Evolutionary conservation across 2,797 vertebrate genomes (phyloP), one percentile per base, ranked within the genome.

Genomic region (Synanceia verrucosa): DNA sequence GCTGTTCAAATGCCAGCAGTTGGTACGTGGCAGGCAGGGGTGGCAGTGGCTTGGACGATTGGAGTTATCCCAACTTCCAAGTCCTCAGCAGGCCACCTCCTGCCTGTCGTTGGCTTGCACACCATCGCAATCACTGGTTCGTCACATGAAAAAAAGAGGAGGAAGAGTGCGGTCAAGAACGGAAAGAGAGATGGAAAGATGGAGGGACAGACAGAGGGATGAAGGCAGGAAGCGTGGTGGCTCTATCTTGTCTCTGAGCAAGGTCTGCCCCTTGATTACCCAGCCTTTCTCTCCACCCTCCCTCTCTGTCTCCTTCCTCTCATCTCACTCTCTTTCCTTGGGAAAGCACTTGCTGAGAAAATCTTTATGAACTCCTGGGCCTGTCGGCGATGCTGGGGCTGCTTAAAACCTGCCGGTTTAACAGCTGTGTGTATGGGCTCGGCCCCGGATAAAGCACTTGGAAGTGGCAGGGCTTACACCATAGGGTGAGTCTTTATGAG

Each of bases 1-100:
- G 92, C 89, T 81, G 89, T 88, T 89, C 82, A 92, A 93, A 94
- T 91, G 89, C 89, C 93, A 94, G 92, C 90, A 85, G 91, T 94
- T 83, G 92, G 90, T 91, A 88, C 82, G 89, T 87, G 88, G 87
- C 82, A 89, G 81, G 87, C 88, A 88, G 88, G 85, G 79, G 87
- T 76, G 88, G 86, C 70, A 59, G 79, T 83, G 82, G 89, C 88
- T 90, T 85, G 88, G 91, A 91, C 86, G 79, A 93, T 82, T 91
- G 88, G 92, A 93, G 87, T 90, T 87, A 86, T 88, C 84, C 90
- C 87, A 89, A 92, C 90, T 93, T 93, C 89, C 89, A 93, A 93
- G 92, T 90, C 86, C 91, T 83, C 93, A 92, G 92, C 92, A 88
- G 88, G 90, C 81, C 46, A 60, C 85, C 89, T 83, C 76, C 85